phyloP scores from a whole-genome alignment of 1,140 invertebrate genomes.

The Hylaeus volcanicus region DNA sequence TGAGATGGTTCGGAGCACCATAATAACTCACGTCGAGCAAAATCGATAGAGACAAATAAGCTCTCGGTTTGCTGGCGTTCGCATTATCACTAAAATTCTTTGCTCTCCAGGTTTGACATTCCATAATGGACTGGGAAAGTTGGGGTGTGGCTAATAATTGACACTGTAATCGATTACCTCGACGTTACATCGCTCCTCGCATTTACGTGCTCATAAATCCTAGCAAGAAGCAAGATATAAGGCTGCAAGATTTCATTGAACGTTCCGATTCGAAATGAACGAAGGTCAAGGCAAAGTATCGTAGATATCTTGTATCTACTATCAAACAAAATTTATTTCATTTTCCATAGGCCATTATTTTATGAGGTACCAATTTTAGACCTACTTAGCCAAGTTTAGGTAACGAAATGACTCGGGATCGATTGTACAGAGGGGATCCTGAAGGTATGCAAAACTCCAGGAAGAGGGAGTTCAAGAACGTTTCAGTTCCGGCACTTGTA shows the following conservation, averaged over 20 bases:
- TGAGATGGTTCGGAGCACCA: not conserved
- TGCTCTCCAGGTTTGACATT: not conserved
- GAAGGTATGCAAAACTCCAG: not conserved
- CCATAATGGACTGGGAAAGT: slow-evolving; percentile 12
- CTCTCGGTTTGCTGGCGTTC: slow-evolving; percentile 22
- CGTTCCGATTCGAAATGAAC: too few relatives aligned
- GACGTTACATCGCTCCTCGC: not conserved
- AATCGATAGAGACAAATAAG: slow-evolving; percentile 49
- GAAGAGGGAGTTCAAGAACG: not conserved
- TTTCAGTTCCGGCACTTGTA: slow-evolving; percentile 38
- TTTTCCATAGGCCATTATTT: too few relatives aligned
- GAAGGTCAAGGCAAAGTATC: too few relatives aligned
- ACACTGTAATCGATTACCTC: slow-evolving; percentile 10
- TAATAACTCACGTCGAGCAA: slow-evolving; percentile 39
- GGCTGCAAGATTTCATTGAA: too few relatives aligned
- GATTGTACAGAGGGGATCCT: slow-evolving; percentile 14
- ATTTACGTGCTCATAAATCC: too few relatives aligned
- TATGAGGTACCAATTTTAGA: too few relatives aligned
- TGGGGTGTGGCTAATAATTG: slow-evolving; percentile 14
- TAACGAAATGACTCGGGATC: not conserved
- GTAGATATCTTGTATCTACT: too few relatives aligned
- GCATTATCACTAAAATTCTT: slow-evolving; percentile 22
- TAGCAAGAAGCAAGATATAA: too few relatives aligned
- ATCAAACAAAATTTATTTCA: too few relatives aligned
- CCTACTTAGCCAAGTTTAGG: not conserved